Conservation (phyloP, 2,797 vertebrate species). For the Sciurus vulgaris region DNA sequence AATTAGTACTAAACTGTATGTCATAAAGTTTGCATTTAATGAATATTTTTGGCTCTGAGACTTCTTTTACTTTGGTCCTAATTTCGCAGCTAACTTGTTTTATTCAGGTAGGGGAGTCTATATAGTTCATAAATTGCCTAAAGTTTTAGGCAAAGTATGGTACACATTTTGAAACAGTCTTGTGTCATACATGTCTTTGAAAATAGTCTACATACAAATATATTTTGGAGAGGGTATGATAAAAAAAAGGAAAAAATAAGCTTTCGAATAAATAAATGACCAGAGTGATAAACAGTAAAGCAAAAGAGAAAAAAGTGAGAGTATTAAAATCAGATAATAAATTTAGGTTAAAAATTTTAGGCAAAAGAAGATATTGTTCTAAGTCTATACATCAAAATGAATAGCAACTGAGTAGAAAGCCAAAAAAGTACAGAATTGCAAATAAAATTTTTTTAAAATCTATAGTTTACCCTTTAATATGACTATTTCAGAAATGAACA, state of each 20-base stretch:
- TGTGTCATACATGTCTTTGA: background rate
- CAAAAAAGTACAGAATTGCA: background rate
- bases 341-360: background rate
- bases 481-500: background rate
- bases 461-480: background rate
- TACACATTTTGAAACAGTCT: background rate
- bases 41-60: background rate
- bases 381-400: background rate
- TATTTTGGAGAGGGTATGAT: background rate
- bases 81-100: background rate
- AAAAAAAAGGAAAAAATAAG: background rate
- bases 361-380: background rate
- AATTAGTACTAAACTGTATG: constrained; percentile 2
- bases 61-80: background rate
- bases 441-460: constrained; percentile 14
- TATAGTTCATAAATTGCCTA: background rate
- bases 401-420: background rate
- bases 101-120: background rate
- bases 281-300: background rate
- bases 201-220: background rate
- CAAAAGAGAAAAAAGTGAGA: background rate
- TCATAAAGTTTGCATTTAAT: constrained; percentile 35
- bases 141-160: constrained; percentile 1
- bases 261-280: background rate
- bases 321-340: background rate